phyloP scores from a whole-genome alignment of 2,797 vertebrate genomes.

The Anisognathus igniventris region DNA sequence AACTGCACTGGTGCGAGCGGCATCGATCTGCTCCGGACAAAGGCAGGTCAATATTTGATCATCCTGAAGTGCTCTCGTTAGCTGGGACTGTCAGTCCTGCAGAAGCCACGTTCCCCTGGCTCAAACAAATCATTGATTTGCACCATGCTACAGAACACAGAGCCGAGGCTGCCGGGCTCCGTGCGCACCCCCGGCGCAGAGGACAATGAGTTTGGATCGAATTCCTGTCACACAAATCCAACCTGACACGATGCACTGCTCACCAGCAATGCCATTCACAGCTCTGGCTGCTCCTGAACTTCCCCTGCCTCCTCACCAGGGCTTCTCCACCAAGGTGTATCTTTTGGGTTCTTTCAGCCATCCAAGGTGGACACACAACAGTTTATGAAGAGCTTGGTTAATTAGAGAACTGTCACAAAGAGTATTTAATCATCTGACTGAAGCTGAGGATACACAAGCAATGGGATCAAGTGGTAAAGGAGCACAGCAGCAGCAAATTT shows the following conservation, averaged over 20 bases:
- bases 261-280: background rate
- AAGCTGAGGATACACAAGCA: background rate
- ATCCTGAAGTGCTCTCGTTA: constrained; percentile 20
- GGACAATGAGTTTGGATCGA: background rate
- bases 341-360: background rate
- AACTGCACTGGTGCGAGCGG: background rate
- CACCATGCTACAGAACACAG: background rate
- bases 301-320: fast-evolving
- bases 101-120: background rate
- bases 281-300: background rate
- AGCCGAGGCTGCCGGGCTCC: background rate
- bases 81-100: background rate
- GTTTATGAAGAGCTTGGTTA: background rate
- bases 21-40: background rate
- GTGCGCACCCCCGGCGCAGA: fast-evolving
- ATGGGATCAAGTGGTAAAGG: background rate
- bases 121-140: background rate
- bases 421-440: background rate
- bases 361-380: background rate
- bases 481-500: background rate
- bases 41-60: constrained; percentile 14
- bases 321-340: background rate
- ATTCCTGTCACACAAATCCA: background rate
- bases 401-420: background rate
- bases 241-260: background rate